Evolutionary conservation across 1,140 invertebrate species (phyloP).

Genomic region (Drosophila tristis): DNA sequence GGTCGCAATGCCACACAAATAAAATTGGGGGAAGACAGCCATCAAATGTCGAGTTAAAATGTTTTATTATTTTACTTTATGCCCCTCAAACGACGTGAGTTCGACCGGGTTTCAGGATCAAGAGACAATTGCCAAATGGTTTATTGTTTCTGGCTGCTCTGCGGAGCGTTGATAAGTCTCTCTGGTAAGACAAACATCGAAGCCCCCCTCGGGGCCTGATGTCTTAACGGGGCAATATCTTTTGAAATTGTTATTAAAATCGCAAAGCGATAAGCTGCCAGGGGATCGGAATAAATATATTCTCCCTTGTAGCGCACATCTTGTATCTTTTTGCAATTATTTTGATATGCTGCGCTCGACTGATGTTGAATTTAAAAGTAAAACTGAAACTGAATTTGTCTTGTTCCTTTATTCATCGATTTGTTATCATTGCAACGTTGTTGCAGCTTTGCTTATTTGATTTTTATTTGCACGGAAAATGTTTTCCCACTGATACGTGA

Average conservation of each 20-base stretch:
- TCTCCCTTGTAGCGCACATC: too few relatives aligned
- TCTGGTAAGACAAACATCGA: too few relatives aligned
- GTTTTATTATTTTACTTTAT: slow-evolving; percentile 80
- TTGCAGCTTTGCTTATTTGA: slow-evolving; percentile 20
- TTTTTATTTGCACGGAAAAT: slow-evolving; percentile 36
- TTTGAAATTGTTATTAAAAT: slow-evolving; percentile 76
- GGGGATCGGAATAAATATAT: slow-evolving; percentile 5
- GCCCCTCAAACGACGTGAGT: slow-evolving; percentile 54
- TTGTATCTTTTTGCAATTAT: slow-evolving; percentile 47
- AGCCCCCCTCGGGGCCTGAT: slow-evolving; percentile 24
- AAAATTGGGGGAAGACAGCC: slow-evolving; percentile 65
- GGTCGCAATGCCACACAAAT: slow-evolving; percentile 74
- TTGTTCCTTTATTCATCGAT: slow-evolving; percentile 10
- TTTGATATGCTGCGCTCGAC: slow-evolving; percentile 57
- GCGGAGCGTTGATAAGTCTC: slow-evolving; percentile 58
- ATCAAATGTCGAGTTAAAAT: slow-evolving; percentile 81
- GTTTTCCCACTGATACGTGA: slow-evolving; percentile 46
- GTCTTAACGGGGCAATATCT: slow-evolving; percentile 57
- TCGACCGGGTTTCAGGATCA: slow-evolving; percentile 13
- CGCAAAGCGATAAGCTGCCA: slow-evolving; percentile 58
- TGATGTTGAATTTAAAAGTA: slow-evolving; percentile 1
- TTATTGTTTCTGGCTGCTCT: slow-evolving; percentile 71
- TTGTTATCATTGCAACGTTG: slow-evolving; percentile 32
- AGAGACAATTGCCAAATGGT: slow-evolving; percentile 76
- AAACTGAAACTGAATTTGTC: slow-evolving; percentile 5